These are phyloP conservation scores for Microchirus variegatus DNA, from an alignment of 2,797 vertebrate genomes.

Conservation along the genomic window DNA sequence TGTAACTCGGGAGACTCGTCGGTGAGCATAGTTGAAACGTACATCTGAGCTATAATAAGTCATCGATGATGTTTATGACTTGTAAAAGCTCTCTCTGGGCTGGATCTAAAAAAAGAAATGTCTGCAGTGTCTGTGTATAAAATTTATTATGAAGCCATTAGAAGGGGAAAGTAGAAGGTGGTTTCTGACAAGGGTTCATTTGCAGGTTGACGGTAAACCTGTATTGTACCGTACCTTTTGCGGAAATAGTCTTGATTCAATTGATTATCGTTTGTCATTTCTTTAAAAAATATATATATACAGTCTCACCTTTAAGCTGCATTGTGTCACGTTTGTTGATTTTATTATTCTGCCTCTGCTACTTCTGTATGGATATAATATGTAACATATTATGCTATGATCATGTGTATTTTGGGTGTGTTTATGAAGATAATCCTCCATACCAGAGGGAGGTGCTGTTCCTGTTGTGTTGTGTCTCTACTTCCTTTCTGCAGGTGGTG, in stretches of 20 bases:
- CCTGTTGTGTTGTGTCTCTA: too few species aligned
- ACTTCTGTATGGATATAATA: too few species aligned
- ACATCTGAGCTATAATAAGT: slow-evolving; percentile 49
- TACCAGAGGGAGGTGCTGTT: too few species aligned
- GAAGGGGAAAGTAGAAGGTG: slow-evolving; percentile 14
- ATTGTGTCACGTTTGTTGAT: too few species aligned
- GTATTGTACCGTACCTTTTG: neutral
- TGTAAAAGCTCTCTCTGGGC: slow-evolving; percentile 47
- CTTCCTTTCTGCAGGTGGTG: too few species aligned
- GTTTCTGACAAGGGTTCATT: slow-evolving; percentile 19
- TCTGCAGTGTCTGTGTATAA: slow-evolving; percentile 18
- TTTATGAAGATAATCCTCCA: too few species aligned
- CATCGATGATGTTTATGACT: slow-evolving; percentile 64
- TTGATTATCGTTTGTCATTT: neutral
- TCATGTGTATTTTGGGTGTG: too few species aligned
- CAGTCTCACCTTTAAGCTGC: neutral
- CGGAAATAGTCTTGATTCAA: neutral
- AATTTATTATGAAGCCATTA: slow-evolving; percentile 42
- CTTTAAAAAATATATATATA: too few species aligned
- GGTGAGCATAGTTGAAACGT: slow-evolving; percentile 14
- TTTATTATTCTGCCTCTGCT: too few species aligned
- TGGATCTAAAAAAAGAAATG: slow-evolving; percentile 24
- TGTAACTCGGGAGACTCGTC: slow-evolving; percentile 25
- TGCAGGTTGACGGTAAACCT: slow-evolving; percentile 14
- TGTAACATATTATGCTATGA: too few species aligned